Conservation (phyloP, 2,888 invertebrate genomes). For the Copidosoma aretas region DNA sequence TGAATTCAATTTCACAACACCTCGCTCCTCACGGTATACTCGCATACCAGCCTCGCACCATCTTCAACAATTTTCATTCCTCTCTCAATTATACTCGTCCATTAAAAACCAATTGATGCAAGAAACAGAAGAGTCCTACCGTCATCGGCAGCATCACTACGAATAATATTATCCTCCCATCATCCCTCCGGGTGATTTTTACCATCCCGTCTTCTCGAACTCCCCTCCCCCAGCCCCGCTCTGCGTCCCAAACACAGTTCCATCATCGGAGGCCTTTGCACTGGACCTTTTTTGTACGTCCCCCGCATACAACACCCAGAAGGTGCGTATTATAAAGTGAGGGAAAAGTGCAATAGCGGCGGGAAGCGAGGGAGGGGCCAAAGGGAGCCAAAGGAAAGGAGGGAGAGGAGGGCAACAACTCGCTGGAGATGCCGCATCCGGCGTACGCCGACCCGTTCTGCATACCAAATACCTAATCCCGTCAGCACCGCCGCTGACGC, state of each 20-base stretch:
- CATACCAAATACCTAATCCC: slow-evolving; percentile 59
- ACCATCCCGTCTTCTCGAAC: not conserved
- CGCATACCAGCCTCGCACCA: too few relatives aligned
- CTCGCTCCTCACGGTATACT: too few relatives aligned
- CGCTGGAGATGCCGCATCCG: slow-evolving; percentile 60
- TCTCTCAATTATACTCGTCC: too few relatives aligned
- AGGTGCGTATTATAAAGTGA: not conserved
- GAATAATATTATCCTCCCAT: too few relatives aligned
- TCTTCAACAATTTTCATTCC: too few relatives aligned
- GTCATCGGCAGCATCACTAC: too few relatives aligned
- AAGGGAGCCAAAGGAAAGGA: slow-evolving; percentile 23
- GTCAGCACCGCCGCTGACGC: slow-evolving; percentile 39
- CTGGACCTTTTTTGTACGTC: not conserved
- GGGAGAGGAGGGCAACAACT: slow-evolving; percentile 52
- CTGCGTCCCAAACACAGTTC: not conserved
- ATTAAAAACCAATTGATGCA: too few relatives aligned
- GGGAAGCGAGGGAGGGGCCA: slow-evolving; percentile 31
- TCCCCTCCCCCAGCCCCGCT: not conserved
- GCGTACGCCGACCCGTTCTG: slow-evolving; percentile 53
- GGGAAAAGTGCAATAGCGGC: slow-evolving; percentile 15
- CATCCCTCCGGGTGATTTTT: not conserved
- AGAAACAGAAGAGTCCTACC: too few relatives aligned
- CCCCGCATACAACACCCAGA: too few relatives aligned
- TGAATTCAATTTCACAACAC: too few relatives aligned
- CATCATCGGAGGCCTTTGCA: not conserved